Conservation (phyloP, 2,797 vertebrate species). For the Sciurus carolinensis region DNA sequence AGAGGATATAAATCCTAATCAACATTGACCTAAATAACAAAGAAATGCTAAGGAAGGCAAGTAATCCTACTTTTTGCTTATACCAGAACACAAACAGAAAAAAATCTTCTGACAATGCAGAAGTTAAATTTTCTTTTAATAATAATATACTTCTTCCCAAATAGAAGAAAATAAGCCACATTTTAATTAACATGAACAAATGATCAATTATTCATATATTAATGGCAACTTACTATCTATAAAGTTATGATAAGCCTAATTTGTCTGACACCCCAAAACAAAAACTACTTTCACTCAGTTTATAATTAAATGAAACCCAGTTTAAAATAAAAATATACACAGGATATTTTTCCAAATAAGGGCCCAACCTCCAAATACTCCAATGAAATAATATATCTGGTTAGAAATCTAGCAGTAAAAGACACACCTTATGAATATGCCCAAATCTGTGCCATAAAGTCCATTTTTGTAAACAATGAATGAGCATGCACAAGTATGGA, state of each 20-base stretch:
- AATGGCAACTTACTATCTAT: neutral
- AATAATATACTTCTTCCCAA: neutral
- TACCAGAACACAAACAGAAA: slow-evolving; percentile 6
- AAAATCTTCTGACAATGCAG: neutral
- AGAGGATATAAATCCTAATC: neutral
- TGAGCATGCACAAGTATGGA: neutral
- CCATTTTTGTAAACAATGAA: neutral
- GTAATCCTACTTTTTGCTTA: neutral
- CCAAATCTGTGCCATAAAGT: neutral
- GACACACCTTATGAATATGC: neutral
- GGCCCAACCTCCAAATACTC: neutral
- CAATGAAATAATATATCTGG: neutral
- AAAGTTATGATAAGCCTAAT: neutral
- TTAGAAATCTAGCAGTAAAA: neutral
- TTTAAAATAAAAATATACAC: neutral
- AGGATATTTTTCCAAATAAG: neutral
- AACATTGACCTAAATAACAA: neutral
- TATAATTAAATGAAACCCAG: neutral
- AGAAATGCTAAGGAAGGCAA: slow-evolving; percentile 12
- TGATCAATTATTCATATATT: neutral
- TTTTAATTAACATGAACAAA: slow-evolving; percentile 51
- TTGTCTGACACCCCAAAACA: slow-evolving; percentile 34
- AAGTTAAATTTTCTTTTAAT: neutral
- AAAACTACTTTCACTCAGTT: slow-evolving; percentile 17
- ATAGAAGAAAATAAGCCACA: neutral